Evolutionary conservation across 2,797 vertebrate species (phyloP).

Genomic region (Macroramphosus scolopax): DNA sequence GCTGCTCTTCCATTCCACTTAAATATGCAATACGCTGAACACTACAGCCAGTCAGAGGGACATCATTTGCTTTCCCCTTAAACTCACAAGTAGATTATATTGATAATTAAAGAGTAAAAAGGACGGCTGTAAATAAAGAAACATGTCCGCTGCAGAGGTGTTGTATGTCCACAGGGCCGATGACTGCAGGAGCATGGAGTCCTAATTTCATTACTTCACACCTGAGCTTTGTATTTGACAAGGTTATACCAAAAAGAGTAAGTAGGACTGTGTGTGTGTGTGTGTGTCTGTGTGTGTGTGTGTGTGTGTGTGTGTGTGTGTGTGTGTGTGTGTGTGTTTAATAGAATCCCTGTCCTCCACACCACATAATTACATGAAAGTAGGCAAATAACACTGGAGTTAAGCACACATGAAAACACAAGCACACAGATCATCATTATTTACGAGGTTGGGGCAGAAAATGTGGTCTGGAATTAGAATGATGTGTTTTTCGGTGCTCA

Average conservation of each 20-base stretch:
- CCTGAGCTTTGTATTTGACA: slow-evolving; percentile 44
- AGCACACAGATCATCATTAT: not conserved
- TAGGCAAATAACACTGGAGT: slow-evolving; percentile 5
- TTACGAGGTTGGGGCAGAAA: too few species aligned
- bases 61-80: too few species aligned
- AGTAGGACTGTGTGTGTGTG: not conserved
- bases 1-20: slow-evolving; percentile 10
- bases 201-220: slow-evolving; percentile 43
- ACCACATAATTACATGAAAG: slow-evolving; percentile 20
- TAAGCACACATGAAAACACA: not conserved
- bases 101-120: too few species aligned
- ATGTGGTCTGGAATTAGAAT: too few species aligned
- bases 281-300: slow-evolving; percentile 5
- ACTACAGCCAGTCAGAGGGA: too few species aligned
- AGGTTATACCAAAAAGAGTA: slow-evolving; percentile 16
- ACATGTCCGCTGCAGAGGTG: too few species aligned
- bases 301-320: not conserved
- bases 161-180: too few species aligned
- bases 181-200: too few species aligned
- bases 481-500: too few species aligned
- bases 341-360: slow-evolving; percentile 25
- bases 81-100: too few species aligned
- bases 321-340: slow-evolving; percentile 4
- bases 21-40: too few species aligned
- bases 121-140: too few species aligned